Conservation (phyloP, 2,888 invertebrate species). For the Cryptus viduatorius region DNA sequence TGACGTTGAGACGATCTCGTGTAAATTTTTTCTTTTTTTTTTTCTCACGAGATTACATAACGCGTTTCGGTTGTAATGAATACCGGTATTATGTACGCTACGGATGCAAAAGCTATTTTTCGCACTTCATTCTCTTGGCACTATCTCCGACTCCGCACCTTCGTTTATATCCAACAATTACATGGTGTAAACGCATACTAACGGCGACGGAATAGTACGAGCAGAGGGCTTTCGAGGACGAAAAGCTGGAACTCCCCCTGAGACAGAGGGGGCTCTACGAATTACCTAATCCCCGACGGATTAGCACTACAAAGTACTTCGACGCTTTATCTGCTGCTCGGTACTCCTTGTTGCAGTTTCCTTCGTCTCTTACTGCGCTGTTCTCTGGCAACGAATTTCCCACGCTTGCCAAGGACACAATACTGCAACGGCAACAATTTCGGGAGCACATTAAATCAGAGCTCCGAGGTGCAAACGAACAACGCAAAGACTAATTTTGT, state of each 20-base stretch:
- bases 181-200: background rate
- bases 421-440: too few species aligned
- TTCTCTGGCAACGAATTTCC: background rate
- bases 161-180: conserved; percentile 23
- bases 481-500: background rate
- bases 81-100: background rate
- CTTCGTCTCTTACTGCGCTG: background rate
- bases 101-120: background rate
- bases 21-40: background rate
- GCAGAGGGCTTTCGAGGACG: background rate
- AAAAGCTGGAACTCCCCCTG: conserved; percentile 1
- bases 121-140: background rate
- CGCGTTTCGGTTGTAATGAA: background rate
- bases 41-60: background rate
- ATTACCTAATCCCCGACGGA: conserved; percentile 38
- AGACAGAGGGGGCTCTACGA: conserved; percentile 13
- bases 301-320: conserved; percentile 43
- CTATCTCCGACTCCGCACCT: conserved; percentile 4
- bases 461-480: background rate
- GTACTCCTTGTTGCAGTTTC: background rate
- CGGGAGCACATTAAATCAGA: background rate
- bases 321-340: background rate
- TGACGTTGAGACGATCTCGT: background rate
- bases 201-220: background rate
- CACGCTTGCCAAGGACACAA: background rate